phyloP scores from a whole-genome alignment of 2,797 vertebrate species.

The Lutjanus campechanus region DNA sequence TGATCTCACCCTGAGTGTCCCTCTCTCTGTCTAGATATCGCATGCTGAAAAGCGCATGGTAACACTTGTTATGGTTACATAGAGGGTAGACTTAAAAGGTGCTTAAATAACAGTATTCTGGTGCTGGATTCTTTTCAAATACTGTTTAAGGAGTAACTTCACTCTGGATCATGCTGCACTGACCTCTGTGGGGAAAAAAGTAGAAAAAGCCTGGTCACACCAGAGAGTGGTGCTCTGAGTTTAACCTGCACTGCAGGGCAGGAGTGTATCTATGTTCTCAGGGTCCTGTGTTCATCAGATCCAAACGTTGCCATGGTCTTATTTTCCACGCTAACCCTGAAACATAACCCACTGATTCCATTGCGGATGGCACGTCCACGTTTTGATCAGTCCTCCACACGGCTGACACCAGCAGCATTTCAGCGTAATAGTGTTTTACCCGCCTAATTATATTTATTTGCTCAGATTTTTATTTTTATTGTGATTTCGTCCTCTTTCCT shows the following conservation, averaged over 20 bases:
- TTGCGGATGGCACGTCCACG: too few species aligned
- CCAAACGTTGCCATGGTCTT: too few species aligned
- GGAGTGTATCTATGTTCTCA: too few species aligned
- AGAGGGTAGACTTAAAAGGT: constrained; percentile 13
- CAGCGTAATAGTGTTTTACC: too few species aligned
- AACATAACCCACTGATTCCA: too few species aligned
- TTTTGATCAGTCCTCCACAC: too few species aligned
- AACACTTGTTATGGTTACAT: constrained; percentile 50
- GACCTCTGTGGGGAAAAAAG: constrained; percentile 20
- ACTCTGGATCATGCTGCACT: constrained; percentile 41
- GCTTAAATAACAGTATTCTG: constrained; percentile 23
- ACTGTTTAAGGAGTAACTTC: constrained; percentile 35
- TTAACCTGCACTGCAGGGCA: not conserved
- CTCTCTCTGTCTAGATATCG: constrained; percentile 63
- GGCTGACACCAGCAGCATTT: too few species aligned
- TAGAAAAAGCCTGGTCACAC: not conserved
- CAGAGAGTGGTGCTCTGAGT: not conserved
- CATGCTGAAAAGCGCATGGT: constrained; percentile 76
- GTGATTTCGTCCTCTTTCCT: too few species aligned
- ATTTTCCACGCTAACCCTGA: too few species aligned
- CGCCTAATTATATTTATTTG: too few species aligned
- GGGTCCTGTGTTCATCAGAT: too few species aligned
- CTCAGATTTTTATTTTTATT: too few species aligned
- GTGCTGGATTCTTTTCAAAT: constrained; percentile 51
- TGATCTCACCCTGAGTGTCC: constrained; percentile 38